Percentiles rank a stretch among this genome's conserved stretches.
Evolutionary conservation across 1,140 invertebrate species (phyloP).

Genomic region (Stegodyphus dumicola): DNA sequence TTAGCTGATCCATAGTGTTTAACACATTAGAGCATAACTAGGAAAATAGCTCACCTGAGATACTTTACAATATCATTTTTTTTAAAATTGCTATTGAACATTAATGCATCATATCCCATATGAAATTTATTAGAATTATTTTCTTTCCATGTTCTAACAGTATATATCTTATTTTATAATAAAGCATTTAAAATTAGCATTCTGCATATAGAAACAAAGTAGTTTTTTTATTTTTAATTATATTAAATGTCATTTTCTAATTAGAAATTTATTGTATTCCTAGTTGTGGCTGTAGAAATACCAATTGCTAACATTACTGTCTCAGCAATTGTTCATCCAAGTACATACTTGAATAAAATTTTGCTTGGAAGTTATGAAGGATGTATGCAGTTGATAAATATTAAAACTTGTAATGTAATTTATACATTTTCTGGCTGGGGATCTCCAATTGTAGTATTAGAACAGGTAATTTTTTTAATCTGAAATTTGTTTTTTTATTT

Average conservation of each 20-base stretch:
- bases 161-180: too few species aligned
- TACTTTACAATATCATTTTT: too few species aligned
- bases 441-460: conserved; percentile 77
- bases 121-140: too few species aligned
- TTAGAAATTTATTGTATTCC: conserved; percentile 18
- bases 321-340: conserved; percentile 85
- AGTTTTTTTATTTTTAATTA: conserved; percentile 66
- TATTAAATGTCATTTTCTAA: neutral
- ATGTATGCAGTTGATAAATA: conserved; percentile 88
- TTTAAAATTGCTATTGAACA: too few species aligned
- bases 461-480: conserved; percentile 70
- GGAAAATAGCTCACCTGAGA: too few species aligned
- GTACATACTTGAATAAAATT: conserved; percentile 94
- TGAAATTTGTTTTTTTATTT: neutral
- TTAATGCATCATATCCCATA: too few species aligned
- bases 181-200: too few species aligned
- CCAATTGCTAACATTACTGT: conserved; percentile 76
- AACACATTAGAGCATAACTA: too few species aligned
- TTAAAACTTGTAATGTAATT: conserved; percentile 81
- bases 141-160: too few species aligned
- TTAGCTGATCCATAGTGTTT: too few species aligned
- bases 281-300: conserved; percentile 9
- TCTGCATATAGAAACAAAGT: too few species aligned
- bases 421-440: conserved; percentile 85
- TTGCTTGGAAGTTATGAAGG: conserved; percentile 92